These are phyloP conservation scores for Colletes collaris DNA, from an alignment of 2,888 invertebrate genomes.

Conservation along the genomic window DNA sequence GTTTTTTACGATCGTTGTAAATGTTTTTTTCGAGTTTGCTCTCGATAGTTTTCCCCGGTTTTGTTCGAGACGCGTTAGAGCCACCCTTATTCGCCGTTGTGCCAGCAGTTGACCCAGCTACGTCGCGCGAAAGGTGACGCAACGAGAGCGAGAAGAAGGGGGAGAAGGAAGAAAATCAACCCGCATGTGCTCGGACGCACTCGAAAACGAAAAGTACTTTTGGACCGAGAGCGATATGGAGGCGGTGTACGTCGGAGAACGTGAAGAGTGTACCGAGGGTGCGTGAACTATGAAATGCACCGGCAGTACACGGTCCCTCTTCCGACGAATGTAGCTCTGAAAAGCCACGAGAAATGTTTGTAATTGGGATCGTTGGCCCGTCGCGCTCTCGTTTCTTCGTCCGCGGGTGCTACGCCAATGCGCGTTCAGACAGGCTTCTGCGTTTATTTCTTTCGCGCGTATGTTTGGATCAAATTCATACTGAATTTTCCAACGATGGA, in stretches of 20 bases:
- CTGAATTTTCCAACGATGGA: no score
- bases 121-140: conserved; percentile 47
- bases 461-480: neutral
- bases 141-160: conserved; percentile 51
- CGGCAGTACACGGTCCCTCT: conserved; percentile 69
- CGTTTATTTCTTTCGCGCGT: conserved; percentile 1
- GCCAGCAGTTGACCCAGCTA: conserved; percentile 43
- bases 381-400: conserved; percentile 48
- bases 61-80: neutral
- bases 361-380: conserved; percentile 80
- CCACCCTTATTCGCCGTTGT: neutral
- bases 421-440: neutral
- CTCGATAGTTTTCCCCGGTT: no score
- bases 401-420: neutral
- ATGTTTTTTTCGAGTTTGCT: no score
- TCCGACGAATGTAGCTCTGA: conserved; percentile 75
- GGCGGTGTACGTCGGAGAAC: conserved; percentile 59
- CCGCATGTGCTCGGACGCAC: conserved; percentile 76
- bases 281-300: conserved; percentile 75
- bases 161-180: conserved; percentile 75
- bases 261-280: conserved; percentile 61
- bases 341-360: conserved; percentile 81
- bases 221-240: conserved; percentile 62
- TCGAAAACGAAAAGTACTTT: conserved; percentile 78
- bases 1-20: no score